Percentiles rank a stretch among this genome's conserved stretches.
Conservation (phyloP, 2,113 vertebrate species). For the Phalacrocorax carbo region DNA sequence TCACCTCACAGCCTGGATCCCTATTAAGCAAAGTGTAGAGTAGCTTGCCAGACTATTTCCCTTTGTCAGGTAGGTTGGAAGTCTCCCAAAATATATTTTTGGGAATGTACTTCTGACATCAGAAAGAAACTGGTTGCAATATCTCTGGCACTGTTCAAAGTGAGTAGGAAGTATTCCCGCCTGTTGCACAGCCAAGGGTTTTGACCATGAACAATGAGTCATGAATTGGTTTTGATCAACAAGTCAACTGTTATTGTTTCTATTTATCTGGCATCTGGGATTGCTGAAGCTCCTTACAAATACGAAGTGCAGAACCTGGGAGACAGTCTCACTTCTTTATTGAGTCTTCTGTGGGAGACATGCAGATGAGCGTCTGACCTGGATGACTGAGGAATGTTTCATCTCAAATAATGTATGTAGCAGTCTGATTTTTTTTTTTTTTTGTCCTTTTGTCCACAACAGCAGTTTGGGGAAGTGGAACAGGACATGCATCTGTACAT, state of each 20-base stretch:
- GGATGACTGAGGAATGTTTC: background rate
- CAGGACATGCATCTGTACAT: background rate
- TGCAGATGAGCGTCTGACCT: background rate
- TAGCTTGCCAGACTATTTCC: conserved; percentile 28
- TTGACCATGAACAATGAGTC: conserved; percentile 37
- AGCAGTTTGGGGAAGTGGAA: background rate
- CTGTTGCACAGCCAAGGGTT: conserved; percentile 16
- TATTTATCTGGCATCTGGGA: conserved; percentile 20
- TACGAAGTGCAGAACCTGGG: background rate
- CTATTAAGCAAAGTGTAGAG: background rate
- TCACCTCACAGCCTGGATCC: background rate
- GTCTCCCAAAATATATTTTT: conserved; percentile 34
- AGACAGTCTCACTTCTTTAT: background rate
- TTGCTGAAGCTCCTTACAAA: conserved; percentile 4
- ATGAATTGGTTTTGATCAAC: conserved; percentile 45
- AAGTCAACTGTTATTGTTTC: conserved; percentile 32
- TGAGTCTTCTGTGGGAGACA: background rate
- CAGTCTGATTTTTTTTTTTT: background rate
- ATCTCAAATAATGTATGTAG: background rate
- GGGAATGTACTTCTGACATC: background rate
- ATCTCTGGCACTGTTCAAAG: conserved; percentile 11
- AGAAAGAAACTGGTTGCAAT: conserved; percentile 20
- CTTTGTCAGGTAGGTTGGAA: background rate
- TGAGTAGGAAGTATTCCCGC: conserved; percentile 15
- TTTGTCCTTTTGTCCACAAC: background rate